phyloP scores from a whole-genome alignment of 2,113 vertebrate genomes.

The Leucoraja erinaceus region DNA sequence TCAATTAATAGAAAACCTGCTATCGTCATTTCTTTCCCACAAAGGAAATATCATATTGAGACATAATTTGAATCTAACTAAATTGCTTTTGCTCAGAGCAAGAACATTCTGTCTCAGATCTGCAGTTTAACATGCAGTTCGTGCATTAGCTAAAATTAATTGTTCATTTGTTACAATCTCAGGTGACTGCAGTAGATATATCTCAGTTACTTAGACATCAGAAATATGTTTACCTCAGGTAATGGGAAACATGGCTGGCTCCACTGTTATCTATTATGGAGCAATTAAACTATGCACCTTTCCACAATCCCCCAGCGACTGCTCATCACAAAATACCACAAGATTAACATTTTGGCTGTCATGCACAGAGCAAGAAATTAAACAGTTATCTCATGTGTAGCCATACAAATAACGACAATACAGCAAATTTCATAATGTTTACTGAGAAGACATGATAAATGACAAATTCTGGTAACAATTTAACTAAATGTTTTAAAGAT shows the following conservation, averaged over 20 bases:
- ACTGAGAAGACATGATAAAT: background rate
- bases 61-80: background rate
- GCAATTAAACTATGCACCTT: background rate
- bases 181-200: background rate
- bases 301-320: background rate
- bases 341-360: background rate
- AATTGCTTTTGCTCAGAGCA: background rate
- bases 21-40: background rate
- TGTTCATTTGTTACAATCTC: background rate
- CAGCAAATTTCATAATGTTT: background rate
- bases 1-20: background rate
- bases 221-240: constrained; percentile 15
- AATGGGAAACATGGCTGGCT: background rate
- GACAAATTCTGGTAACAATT: background rate
- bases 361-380: background rate
- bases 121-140: background rate
- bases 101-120: background rate
- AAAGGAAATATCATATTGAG: background rate
- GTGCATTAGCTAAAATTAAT: background rate
- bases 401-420: constrained; percentile 3
- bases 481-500: background rate
- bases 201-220: constrained; percentile 5
- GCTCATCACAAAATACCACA: background rate
- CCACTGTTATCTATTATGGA: background rate
- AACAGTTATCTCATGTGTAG: background rate